phyloP scores from a whole-genome alignment of 2,888 invertebrate species.

The Atherix ibis region DNA sequence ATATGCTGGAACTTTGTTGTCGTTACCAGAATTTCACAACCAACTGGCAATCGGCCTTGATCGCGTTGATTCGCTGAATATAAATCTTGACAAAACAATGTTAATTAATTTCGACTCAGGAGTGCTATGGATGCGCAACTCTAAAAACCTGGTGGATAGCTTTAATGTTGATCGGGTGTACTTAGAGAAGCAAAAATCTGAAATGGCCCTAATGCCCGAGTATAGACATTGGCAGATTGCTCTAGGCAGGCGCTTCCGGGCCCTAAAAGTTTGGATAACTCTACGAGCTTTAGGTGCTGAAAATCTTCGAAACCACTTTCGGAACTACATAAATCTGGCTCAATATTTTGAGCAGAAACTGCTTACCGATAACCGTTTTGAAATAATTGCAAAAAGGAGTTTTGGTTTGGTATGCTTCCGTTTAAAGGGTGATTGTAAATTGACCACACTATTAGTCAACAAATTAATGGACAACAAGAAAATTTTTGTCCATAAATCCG shows the following conservation, averaged over 20 bases:
- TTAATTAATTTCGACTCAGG: constrained; percentile 92
- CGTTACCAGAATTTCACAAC: constrained; percentile 75
- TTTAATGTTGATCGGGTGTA: constrained; percentile 86
- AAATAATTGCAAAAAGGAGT: constrained; percentile 52
- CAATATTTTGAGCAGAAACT: constrained; percentile 61
- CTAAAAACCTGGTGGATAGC: constrained; percentile 62
- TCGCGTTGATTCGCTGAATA: constrained; percentile 75
- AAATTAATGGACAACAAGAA: constrained; percentile 57
- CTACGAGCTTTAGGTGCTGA: constrained; percentile 66
- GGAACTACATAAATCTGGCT: constrained; percentile 59
- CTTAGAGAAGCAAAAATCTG: constrained; percentile 53
- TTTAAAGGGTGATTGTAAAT: constrained; percentile 52
- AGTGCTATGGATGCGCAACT: constrained; percentile 78
- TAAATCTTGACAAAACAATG: constrained; percentile 94
- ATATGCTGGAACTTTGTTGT: constrained; percentile 82
- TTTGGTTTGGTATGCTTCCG: constrained; percentile 85
- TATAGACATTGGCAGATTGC: constrained; percentile 69
- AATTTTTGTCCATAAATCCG: constrained; percentile 69
- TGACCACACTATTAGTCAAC: constrained; percentile 55
- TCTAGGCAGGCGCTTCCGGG: constrained; percentile 71
- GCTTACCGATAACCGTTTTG: constrained; percentile 55
- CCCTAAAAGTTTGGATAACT: constrained; percentile 89
- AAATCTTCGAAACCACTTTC: constrained; percentile 60
- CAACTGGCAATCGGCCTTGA: constrained; percentile 64
- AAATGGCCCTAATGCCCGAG: constrained; percentile 45